Evolutionary conservation across 1,140 invertebrate species (phyloP).

Genomic region (Drosophila ambigua): DNA sequence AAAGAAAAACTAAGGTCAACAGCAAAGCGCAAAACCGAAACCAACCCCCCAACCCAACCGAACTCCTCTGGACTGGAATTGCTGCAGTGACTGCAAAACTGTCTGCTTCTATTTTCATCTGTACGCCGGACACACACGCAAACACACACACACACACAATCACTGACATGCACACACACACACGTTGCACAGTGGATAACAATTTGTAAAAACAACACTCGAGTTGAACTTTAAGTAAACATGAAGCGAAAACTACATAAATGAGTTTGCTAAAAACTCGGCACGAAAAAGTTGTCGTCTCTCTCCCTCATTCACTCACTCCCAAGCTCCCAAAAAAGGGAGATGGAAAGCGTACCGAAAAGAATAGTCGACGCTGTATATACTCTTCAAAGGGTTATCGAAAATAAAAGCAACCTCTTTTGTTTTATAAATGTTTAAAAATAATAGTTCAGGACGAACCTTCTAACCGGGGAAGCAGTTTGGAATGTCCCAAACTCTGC

Average conservation of each 20-base stretch:
- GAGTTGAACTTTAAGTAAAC: slow-evolving; percentile 80
- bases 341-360: background rate
- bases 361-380: background rate
- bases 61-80: slow-evolving; percentile 21
- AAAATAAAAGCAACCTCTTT: too few relatives aligned
- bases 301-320: background rate
- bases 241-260: slow-evolving; percentile 78
- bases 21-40: slow-evolving; percentile 43
- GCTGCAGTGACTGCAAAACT: slow-evolving; percentile 36
- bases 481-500: too few relatives aligned
- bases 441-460: too few relatives aligned
- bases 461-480: too few relatives aligned
- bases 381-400: slow-evolving; percentile 10
- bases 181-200: slow-evolving; percentile 53
- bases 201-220: slow-evolving; percentile 83
- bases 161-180: slow-evolving; percentile 19
- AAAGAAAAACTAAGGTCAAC: slow-evolving; percentile 55
- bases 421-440: too few relatives aligned
- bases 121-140: slow-evolving; percentile 8
- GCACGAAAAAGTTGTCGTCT: slow-evolving; percentile 63
- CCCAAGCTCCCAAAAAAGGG: slow-evolving; percentile 6
- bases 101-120: slow-evolving; percentile 53
- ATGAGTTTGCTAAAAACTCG: slow-evolving; percentile 79
- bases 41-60: background rate
- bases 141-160: background rate